Evolutionary conservation across 2,797 vertebrate genomes (phyloP), one percentile per base, ranked within the genome.

Genomic region (Oreochromis mossambicus): DNA sequence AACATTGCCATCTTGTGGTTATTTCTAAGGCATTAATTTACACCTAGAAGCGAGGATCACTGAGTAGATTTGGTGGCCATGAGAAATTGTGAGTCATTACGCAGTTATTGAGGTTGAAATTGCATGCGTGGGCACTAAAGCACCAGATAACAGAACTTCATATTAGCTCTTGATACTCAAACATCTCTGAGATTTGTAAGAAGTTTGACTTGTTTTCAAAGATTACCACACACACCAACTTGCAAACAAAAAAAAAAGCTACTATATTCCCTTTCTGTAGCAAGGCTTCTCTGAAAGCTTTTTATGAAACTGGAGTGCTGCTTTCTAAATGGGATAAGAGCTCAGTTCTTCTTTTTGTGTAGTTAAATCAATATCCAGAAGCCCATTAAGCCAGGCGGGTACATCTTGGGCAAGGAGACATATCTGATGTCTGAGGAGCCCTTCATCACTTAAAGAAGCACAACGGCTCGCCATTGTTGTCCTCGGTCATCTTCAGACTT

Each of bases 1-100:
- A 95, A 96, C 94, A 95, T 94, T 95, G 95, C 96, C 96, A 96
- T 94, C 96, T 96, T 95, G 95, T 97, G 96, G 95, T 95, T 93
- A 91, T 88, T 81, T 86, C 56, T 79, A 61, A 83, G 29, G 80
- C 26, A 92, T 26, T 56, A 52, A 92, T 86, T 88, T 41, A 87
- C 77, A 90, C 88, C 79, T 58, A 15, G 1, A 38, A 34, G 81
- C 68, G 19, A 84, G 21, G 10, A 8, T 75, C 29, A 84, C 58
- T 80, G 70, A 5, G 5, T 73, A 29, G 81, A 83, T 38, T 79
- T 11, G 3, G 32, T 83, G 46, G 54, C 29, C 55, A 58, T 80
- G 3, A 54, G 13, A 21, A 63, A 83, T 26, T 43, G 56, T 81
- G 50, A 15, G 8, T 79, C 55, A 34, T 78, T 24, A 51, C 3